Percentiles rank a stretch among this genome's conserved stretches.
These are phyloP conservation scores for Novumbra hubbsi DNA, from an alignment of 2,797 vertebrate genomes.

Conservation along the genomic window DNA sequence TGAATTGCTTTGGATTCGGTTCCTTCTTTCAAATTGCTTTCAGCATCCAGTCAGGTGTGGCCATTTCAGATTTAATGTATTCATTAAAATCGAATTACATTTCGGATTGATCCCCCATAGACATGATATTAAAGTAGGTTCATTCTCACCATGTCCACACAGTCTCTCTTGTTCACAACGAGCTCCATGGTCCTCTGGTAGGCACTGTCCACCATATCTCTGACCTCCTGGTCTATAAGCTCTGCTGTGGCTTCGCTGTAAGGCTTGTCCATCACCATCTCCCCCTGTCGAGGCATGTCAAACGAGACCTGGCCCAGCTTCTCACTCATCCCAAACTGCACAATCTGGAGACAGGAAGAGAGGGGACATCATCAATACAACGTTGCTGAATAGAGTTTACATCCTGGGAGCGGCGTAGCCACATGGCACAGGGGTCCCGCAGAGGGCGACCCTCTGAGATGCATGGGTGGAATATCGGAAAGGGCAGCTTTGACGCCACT, in stretches of 20 bases:
- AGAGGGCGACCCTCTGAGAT: too few relatives aligned
- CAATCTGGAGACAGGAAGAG: slow-evolving; percentile 59
- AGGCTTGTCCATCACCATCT: slow-evolving; percentile 73
- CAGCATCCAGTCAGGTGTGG: too few relatives aligned
- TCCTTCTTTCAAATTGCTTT: too few relatives aligned
- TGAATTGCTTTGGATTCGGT: too few relatives aligned
- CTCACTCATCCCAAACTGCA: slow-evolving; percentile 81
- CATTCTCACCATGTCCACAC: slow-evolving; percentile 73
- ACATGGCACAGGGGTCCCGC: too few relatives aligned
- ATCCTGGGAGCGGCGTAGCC: too few relatives aligned
- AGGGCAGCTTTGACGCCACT: too few relatives aligned
- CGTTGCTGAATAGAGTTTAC: not conserved
- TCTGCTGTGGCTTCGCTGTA: slow-evolving; percentile 78
- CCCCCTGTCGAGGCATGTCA: slow-evolving; percentile 67
- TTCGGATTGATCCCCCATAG: not conserved
- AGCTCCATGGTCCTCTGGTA: slow-evolving; percentile 64
- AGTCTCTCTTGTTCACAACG: slow-evolving; percentile 62
- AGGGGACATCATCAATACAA: not conserved
- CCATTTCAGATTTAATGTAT: too few relatives aligned
- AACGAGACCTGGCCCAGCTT: slow-evolving; percentile 82
- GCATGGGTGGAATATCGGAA: too few relatives aligned
- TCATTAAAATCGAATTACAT: too few relatives aligned
- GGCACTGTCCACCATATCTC: slow-evolving; percentile 62
- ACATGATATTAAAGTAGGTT: not conserved
- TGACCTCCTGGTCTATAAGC: slow-evolving; percentile 75